Conservation (phyloP, 2,888 invertebrate genomes). For the Tortricodes alternella region DNA sequence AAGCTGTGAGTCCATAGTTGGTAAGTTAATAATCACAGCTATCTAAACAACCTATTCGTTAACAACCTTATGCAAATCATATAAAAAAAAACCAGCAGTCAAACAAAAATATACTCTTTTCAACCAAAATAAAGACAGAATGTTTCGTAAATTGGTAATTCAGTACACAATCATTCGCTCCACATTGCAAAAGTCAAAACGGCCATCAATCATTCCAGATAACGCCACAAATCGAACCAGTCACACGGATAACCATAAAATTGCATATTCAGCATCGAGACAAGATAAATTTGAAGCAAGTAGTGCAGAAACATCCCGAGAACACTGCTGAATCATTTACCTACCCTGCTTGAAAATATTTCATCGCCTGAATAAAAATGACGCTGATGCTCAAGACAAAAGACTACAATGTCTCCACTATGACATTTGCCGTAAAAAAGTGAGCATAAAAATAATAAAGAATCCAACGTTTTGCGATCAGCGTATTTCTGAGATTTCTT, state of each 20-base stretch:
- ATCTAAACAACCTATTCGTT: not conserved
- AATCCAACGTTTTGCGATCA: constrained; percentile 47
- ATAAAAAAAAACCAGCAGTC: not conserved
- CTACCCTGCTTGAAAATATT: constrained; percentile 46
- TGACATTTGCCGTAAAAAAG: constrained; percentile 46
- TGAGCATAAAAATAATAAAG: constrained; percentile 49
- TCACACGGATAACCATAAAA: constrained; percentile 64
- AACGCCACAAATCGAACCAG: constrained; percentile 64
- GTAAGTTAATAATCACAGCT: no score
- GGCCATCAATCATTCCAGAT: constrained; percentile 65
- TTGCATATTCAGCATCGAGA: constrained; percentile 62
- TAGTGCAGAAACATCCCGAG: constrained; percentile 56
- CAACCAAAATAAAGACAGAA: constrained; percentile 16
- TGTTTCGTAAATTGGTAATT: constrained; percentile 48
- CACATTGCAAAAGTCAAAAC: constrained; percentile 55
- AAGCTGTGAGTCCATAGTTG: no score
- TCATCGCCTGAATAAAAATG: constrained; percentile 50
- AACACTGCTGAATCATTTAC: constrained; percentile 60
- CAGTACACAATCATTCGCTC: constrained; percentile 56
- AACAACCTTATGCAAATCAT: not conserved
- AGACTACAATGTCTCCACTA: constrained; percentile 48
- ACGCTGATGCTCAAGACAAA: constrained; percentile 53
- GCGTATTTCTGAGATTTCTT: constrained; percentile 50
- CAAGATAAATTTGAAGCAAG: constrained; percentile 60
- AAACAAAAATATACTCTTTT: constrained; percentile 10